Base-by-base conservation (phyloP, 2,113 vertebrate genomes). In the Rhinopithecus roxellana region DNA sequence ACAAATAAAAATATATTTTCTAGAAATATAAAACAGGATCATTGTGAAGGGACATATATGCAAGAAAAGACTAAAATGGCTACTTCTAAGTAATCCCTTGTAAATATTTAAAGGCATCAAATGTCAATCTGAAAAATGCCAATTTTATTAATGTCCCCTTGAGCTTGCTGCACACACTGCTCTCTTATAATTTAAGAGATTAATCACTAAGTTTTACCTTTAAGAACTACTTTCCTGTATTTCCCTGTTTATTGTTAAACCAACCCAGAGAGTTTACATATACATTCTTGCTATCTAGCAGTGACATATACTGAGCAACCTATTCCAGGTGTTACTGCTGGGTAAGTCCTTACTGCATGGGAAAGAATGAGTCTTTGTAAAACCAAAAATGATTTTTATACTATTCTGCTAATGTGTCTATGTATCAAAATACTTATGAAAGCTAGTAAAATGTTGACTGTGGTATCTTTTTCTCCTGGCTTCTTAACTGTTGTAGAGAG, bases 21-120 rank as follows among this genome's bases (percentile, higher is more conserved):
- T 40, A 96, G 52, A 94, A 96, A 87, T 25, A 74, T 13, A 70
- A 92, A 81, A 78, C 8, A 83, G 57, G 38, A 79, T 74, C 59
- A 75, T 8, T 79, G 23, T 67, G 18, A 95, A 93, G 43, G 50
- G 79, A 43, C 14, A 52, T 40, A 18, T 30, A 38, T 5, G 0
- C 11, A 89, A 22, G 35, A 2, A 86, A 93, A 67, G 45, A 85
- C 0, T 35, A 4, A 83, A 83, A 3, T 18, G 16, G 27, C 50
- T 96, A 59, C 61, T 89, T 83, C 57, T 89, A 93, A 91, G 14
- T 61, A 90, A 93, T 9, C 69, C 8, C 35, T 72, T 61, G 18
- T 35, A 82, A 82, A 40, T 38, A 93, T 25, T 8, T 87, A 72
- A 94, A 38, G 35, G 38, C 25, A 95, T 30, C 82, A 78, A 61